Percentiles rank a stretch among this genome's conserved stretches.
These are phyloP conservation scores for Ylistrum balloti DNA, from an alignment of 1,140 invertebrate species.

Conservation along the genomic window DNA sequence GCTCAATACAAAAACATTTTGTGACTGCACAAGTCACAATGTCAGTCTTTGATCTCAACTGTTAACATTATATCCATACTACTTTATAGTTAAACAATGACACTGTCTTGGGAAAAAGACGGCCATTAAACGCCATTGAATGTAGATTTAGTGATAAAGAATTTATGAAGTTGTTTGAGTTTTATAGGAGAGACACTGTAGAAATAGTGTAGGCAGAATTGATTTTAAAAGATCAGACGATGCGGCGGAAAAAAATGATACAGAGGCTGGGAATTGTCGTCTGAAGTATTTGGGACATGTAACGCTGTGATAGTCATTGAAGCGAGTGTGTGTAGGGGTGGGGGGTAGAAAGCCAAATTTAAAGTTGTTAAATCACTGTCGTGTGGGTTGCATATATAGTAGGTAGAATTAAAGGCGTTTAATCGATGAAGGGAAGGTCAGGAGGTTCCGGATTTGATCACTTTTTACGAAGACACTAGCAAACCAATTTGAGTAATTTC, in stretches of 20 bases:
- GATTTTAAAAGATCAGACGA: conserved; percentile 27
- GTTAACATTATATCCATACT: background rate
- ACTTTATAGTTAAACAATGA: background rate
- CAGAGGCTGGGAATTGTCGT: background rate
- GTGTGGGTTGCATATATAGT: too few species aligned
- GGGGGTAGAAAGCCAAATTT: too few species aligned
- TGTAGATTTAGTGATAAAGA: background rate
- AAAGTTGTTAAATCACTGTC: too few species aligned
- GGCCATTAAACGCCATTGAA: background rate
- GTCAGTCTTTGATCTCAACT: background rate
- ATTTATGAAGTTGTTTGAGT: background rate
- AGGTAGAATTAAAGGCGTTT: too few species aligned
- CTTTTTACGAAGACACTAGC: too few species aligned
- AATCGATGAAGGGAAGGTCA: too few species aligned
- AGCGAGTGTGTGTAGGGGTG: too few species aligned
- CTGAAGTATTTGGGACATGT: background rate
- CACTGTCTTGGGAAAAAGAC: background rate
- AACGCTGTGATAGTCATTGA: too few species aligned
- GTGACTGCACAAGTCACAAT: too few species aligned
- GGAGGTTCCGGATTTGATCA: too few species aligned
- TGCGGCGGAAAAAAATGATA: background rate
- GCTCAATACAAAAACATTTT: too few species aligned
- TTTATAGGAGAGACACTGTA: background rate
- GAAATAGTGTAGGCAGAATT: conserved; percentile 1
- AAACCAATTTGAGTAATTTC: too few species aligned